Conservation (phyloP, 2,888 invertebrate species). For the Melieria crassipennis region DNA sequence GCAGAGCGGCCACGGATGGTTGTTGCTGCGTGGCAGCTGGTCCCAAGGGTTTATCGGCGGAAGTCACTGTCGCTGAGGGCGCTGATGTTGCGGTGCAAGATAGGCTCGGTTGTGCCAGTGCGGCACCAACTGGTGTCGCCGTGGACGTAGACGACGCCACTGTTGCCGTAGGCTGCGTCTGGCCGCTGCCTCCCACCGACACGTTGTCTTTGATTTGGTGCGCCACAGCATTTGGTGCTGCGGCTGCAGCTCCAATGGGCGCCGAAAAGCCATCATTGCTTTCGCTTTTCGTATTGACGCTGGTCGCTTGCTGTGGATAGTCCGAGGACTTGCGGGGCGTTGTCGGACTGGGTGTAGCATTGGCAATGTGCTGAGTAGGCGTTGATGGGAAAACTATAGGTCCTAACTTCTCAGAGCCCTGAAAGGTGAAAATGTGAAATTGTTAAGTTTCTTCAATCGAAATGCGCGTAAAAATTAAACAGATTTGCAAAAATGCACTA, state of each 20-base stretch:
- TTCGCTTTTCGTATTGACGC: constrained; percentile 48
- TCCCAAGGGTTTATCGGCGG: constrained; percentile 27
- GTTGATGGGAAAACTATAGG: constrained; percentile 76
- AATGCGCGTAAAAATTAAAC: not conserved
- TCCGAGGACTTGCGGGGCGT: constrained; percentile 75
- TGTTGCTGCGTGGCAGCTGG: constrained; percentile 38
- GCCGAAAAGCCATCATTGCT: constrained; percentile 42
- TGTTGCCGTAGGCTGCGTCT: constrained; percentile 32
- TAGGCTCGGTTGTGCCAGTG: constrained; percentile 28
- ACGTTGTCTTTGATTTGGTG: constrained; percentile 20
- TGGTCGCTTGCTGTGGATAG: constrained; percentile 68
- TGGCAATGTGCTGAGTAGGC: constrained; percentile 66
- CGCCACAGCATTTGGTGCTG: constrained; percentile 65
- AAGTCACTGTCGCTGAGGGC: constrained; percentile 15
- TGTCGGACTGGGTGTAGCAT: constrained; percentile 68
- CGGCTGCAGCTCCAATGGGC: constrained; percentile 47
- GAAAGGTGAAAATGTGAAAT: constrained; percentile 60
- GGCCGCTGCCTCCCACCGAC: constrained; percentile 39
- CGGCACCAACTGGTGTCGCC: constrained; percentile 24
- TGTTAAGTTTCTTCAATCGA: not conserved
- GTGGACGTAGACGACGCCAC: constrained; percentile 13
- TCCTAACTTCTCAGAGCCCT: constrained; percentile 80
- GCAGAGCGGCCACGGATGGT: constrained; percentile 73
- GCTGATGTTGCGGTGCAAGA: constrained; percentile 25
- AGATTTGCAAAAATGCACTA: no score